Percentiles rank a stretch among this genome's conserved stretches.
Conservation (phyloP, 2,113 vertebrate species). For the Hyaena hyaena region DNA sequence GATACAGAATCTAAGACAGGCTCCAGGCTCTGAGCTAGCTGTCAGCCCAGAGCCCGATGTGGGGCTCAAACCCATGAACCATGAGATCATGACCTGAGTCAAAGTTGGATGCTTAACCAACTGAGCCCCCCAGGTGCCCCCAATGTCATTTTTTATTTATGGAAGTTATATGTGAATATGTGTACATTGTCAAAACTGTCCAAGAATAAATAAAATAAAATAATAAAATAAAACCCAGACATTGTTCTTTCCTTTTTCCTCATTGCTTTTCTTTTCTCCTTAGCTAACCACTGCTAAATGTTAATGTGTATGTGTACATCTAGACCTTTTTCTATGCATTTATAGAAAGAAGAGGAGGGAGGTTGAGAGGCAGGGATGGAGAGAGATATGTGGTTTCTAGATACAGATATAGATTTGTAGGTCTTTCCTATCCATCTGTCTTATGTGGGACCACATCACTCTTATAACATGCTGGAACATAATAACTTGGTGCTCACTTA, state of each 20-base stretch:
- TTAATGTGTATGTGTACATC: background rate
- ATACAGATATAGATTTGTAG: background rate
- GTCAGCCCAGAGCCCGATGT: too few species aligned
- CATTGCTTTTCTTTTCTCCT: background rate
- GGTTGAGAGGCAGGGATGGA: background rate
- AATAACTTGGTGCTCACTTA: background rate
- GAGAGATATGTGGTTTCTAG: background rate
- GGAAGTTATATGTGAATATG: background rate
- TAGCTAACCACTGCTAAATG: background rate
- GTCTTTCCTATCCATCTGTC: background rate
- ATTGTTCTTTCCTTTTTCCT: background rate
- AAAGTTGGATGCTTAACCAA: too few species aligned
- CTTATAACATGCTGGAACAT: background rate
- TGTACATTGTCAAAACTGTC: background rate
- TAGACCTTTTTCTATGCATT: background rate
- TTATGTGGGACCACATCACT: background rate
- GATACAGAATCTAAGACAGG: too few species aligned
- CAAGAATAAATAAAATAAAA: background rate
- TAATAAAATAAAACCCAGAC: background rate
- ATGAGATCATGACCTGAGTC: too few species aligned
- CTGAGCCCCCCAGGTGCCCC: too few species aligned
- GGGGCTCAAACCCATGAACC: too few species aligned
- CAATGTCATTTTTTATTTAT: background rate
- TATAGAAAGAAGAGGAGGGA: background rate
- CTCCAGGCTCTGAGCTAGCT: too few species aligned